Evolutionary conservation across 2,888 invertebrate genomes (phyloP), one percentile per base, ranked within the genome.

Genomic region (Clanis bilineata): DNA sequence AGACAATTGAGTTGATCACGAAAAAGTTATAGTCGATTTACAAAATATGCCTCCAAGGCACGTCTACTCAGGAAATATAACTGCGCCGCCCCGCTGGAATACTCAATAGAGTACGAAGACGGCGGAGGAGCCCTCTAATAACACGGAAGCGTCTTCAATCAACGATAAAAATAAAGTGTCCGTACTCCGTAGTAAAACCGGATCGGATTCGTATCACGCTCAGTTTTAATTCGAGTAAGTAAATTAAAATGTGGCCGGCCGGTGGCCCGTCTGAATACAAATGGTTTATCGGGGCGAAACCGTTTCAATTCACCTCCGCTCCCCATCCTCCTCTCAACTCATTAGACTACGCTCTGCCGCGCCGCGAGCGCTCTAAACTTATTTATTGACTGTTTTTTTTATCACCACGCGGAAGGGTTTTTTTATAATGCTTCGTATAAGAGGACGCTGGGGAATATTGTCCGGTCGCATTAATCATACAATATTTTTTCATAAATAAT

Each of bases 181-280:
- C 79, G 73, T 63, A 79, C 82, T 86, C 51, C 79, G 73, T 63
- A 79, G 76, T 82, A 77, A 83, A 82, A 80, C 65, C 70, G 74
- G 76, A 84, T 86, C 74, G 80, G 64, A 90, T 89, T 89, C 90
- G 80, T 79, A 89, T 86, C 91, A 91, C 91, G 91, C 88, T 82
- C 88, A 85, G 66, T 90, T 90, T 90, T 90, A 90, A 92, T 90
- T 89, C 84, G 80, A 79, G 83, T 89, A 89, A 91, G 90, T 92
- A 92, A 91, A 92, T 92, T 92, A 92, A 92, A 91, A 89, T 87
- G 89, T 84, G 90, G 88, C 89, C 73, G 80, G 82, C 73, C 78
- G 76, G 63, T 68, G 63, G 72, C 70, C 75, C 72, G 83, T 86
- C 87, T 88, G 91, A 91, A 92, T 92, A 90, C 91, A 90, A 92